Base-by-base conservation (phyloP, 2,113 vertebrate species). In the Thryonomys swinderianus region DNA sequence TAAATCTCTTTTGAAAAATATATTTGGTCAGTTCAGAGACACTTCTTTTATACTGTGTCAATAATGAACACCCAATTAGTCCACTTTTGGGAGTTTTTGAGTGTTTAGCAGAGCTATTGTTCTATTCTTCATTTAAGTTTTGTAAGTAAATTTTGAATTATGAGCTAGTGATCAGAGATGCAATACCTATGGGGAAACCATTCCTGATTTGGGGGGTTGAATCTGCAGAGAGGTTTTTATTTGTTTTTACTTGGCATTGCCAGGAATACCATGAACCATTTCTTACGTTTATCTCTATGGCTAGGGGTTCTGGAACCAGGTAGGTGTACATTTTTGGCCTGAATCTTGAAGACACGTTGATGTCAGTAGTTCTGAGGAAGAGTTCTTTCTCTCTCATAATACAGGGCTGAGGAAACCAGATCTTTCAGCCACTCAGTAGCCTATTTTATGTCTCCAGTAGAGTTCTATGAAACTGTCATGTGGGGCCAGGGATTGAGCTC, bases 211-310 rank as follows among this genome's bases (percentile, higher is more conserved):
- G 27, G 61, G 66, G 16, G 18, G 45, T 76, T 94, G 37, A 85
- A 76, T 82, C 53, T 82, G 23, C 16, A 95, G 45, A 69, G 40
- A 83, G 62, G 34, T 25, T 85, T 91, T 83, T 55, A 20, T 94
- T 93, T 90, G 40, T 82, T 64, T 82, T 92, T 34, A 23, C 42
- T 42, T 83, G 10, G 32, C 82, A 0, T 34, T 91, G 27, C 66
- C 45, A 57, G 17, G 48, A 90, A 62, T 96, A 79, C 45, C 37
- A 30, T 30, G 27, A 45, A 30, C 40, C 9, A 53, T 59, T 53
- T 66, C 80, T 69, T 74, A 71, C 80, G 30, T 90, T 95, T 45
- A 69, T 96, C 73, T 95, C 42, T 88, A 61, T 90, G 61, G 32
- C 59, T 55, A 69, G 3, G n/a, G 11, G 7, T 93, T 93, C n/a